phyloP scores from a whole-genome alignment of 2,797 vertebrate species.

The Paratrypauchen microcephalus region DNA sequence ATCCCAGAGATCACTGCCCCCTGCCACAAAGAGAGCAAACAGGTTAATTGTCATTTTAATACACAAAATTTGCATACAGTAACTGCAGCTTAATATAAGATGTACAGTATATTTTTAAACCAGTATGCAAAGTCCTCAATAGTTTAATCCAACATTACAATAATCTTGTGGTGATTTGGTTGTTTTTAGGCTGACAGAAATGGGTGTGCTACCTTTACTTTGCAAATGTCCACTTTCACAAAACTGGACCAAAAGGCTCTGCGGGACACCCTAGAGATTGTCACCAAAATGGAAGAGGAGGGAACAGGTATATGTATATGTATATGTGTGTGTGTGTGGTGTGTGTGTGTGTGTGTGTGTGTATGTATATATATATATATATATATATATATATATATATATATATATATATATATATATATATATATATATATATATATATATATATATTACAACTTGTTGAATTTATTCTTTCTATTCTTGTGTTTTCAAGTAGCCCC shows the following conservation, averaged over 20 bases:
- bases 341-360: too few species aligned
- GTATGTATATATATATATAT: too few species aligned
- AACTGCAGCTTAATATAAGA: background rate
- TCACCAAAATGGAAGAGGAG: conserved; percentile 48
- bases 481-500: too few species aligned
- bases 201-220: conserved; percentile 50
- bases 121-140: background rate
- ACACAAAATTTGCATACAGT: background rate
- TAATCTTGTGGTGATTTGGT: background rate
- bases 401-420: too few species aligned
- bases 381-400: too few species aligned
- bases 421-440: too few species aligned
- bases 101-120: background rate
- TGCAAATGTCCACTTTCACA: conserved; percentile 41
- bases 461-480: background rate
- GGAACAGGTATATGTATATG: too few species aligned
- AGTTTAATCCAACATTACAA: background rate
- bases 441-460: too few species aligned
- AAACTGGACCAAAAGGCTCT: background rate
- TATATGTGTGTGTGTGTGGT: too few species aligned
- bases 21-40: conserved; percentile 28
- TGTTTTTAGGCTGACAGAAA: conserved; percentile 34
- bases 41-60: background rate
- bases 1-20: fast-evolving
- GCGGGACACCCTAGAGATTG: conserved; percentile 12